Base-by-base conservation (phyloP, 92 coral and sea anemone species). In the Umimayanthus kanabou region DNA sequence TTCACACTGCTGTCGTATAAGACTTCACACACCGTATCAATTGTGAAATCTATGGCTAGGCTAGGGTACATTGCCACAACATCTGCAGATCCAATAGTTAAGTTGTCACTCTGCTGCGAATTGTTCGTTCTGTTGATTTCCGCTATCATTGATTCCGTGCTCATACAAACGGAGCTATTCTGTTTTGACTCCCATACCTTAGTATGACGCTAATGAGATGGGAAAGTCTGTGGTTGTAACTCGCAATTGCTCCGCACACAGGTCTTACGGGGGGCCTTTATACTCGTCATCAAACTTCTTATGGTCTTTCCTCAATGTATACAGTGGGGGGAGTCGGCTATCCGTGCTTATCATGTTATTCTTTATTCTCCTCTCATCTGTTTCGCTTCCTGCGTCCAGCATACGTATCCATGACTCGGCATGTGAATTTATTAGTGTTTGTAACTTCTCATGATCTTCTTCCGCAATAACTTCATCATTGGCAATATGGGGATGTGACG, bases 321-420 rank as follows among this genome's bases (percentile, higher is more conserved):
- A 84, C 22, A 84, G 87, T 30, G 79, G 58, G 72, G 39, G 66
- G 23, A 84, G 39, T 18, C 66, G 79, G 49, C 76, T 84, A 6
- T 84, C 87, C 4, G 53, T 67, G 16, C 87, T 72, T 58, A 9
- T 67, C 87, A 84, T 70, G 53, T 70, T 84, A n/a, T 84, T 67
- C 49, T 70, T 84, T 37, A 84, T n/a, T 40, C 87, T 69, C 53
- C 78, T 58, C 23, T 57, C 57, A 22, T 57, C 30, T 9, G 53
- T 82, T 73, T 40, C 82, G n/a, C 6, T 30, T 13, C 88, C 91
- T 25, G 88, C 88, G 22, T 70, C 0, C 70, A 75, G 70, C 25
- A 89, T 83, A 8, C 91, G 78, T 16, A 75, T 61, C 88, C 88
- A 84, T 9, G 76, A 76, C 73, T 26, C 88, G 39, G 91, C n/a